Conservation (phyloP, 2,888 invertebrate species). For the Trissolcus japonicus region DNA sequence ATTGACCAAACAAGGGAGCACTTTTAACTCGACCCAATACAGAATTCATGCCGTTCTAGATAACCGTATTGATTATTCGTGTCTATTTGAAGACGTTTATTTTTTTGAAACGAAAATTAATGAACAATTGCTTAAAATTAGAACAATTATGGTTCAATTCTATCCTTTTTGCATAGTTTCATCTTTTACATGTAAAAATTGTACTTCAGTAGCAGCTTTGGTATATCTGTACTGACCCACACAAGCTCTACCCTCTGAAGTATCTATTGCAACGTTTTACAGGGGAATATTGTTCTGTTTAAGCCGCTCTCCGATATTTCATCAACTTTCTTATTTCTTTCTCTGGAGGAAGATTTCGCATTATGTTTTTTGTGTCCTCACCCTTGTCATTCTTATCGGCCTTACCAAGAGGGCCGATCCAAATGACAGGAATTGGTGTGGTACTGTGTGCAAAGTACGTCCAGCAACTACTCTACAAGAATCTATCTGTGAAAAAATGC, state of each 20-base stretch:
- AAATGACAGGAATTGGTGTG: constrained; percentile 55
- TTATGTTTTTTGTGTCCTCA: constrained; percentile 65
- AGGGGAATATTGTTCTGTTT: constrained; percentile 74
- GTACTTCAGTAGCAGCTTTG: too few relatives aligned
- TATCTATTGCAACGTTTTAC: constrained; percentile 67
- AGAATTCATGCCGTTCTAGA: too few relatives aligned
- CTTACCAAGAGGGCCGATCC: constrained; percentile 57
- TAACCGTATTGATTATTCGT: too few relatives aligned
- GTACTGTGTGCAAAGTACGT: constrained; percentile 65
- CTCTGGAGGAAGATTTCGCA: constrained; percentile 59
- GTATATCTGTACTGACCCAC: constrained; percentile 50
- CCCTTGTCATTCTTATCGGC: constrained; percentile 44
- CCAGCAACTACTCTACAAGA: constrained; percentile 68
- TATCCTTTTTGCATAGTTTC: too few relatives aligned
- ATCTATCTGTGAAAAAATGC: constrained; percentile 66
- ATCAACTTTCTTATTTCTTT: constrained; percentile 74
- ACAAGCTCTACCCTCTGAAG: constrained; percentile 39
- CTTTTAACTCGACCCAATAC: too few relatives aligned
- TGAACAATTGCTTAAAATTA: too few relatives aligned
- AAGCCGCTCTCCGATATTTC: constrained; percentile 76
- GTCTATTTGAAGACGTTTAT: too few relatives aligned
- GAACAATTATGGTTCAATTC: too few relatives aligned
- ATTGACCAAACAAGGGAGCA: too few relatives aligned
- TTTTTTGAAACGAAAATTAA: too few relatives aligned
- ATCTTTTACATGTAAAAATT: too few relatives aligned